A percentile compares a stretch with the other conserved stretches of the same genome.
Conservation (phyloP, 2,888 invertebrate genomes). For the Sepioteuthis lessoniana region DNA sequence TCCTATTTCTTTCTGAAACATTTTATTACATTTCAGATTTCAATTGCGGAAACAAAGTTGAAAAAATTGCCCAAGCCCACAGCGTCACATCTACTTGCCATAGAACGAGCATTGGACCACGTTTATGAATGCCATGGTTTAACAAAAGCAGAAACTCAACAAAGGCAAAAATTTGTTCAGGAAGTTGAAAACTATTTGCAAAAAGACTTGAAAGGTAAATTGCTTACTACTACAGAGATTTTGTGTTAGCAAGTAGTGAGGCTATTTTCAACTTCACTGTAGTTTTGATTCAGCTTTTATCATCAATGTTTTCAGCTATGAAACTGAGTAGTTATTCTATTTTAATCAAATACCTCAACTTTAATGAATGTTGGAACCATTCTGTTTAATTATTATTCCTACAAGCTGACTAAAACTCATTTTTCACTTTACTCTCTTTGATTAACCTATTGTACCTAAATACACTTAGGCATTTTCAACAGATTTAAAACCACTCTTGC, state of each 20-base stretch:
- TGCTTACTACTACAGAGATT: background rate
- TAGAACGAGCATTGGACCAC: slow-evolving; percentile 66
- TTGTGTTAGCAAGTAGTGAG: no score
- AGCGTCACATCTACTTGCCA: slow-evolving; percentile 64
- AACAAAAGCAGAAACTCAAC: slow-evolving; percentile 63
- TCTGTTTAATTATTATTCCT: no score
- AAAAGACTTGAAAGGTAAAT: slow-evolving; percentile 58
- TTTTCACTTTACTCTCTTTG: no score
- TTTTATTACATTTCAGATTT: slow-evolving; percentile 53
- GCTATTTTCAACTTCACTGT: background rate
- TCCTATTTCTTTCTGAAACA: background rate
- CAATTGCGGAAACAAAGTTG: slow-evolving; percentile 65
- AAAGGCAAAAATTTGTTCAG: slow-evolving; percentile 61
- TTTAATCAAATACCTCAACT: no score
- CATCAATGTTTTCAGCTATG: no score
- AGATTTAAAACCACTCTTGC: no score
- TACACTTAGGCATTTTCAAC: no score
- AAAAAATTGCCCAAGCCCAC: slow-evolving; percentile 69
- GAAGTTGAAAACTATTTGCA: slow-evolving; percentile 61
- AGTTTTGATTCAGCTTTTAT: background rate
- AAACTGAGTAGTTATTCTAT: no score
- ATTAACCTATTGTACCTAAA: no score
- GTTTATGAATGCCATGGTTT: slow-evolving; percentile 66
- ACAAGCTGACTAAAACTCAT: no score
- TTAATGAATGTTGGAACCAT: no score